Evolutionary conservation across 2,888 invertebrate species (phyloP), one percentile per base, ranked within the genome.

Genomic region (Unio pictorum): DNA sequence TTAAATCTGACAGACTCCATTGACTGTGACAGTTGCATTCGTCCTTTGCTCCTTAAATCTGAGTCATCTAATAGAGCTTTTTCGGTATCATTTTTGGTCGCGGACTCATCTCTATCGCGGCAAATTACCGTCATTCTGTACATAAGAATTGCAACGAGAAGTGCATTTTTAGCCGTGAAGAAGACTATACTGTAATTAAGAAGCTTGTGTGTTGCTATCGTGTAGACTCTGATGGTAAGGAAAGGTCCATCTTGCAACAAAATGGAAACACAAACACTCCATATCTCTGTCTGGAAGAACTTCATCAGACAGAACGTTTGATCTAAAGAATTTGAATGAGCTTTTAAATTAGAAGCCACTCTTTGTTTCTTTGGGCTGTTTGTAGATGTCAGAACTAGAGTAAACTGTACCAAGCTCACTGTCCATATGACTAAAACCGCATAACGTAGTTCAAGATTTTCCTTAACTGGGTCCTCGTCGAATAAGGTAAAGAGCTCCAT

Each of bases 141-240:
- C 18, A 81, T 23, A 4, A 81, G 66, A 20, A 81, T 67, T 71
- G 82, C 71, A n/a, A 81, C 74, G 15, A 84, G 76, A 18, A 83
- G 75, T 6, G 68, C 72, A 72, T 84, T 85, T 73, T 83, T 84
- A 17, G 78, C 80, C 4, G 81, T 86, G 72, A 88, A 88, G 72
- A 88, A 87, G 20, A 86, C 79, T 67, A 86, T 84, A 61, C 84
- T 81, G 68, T 87, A 84, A n/a, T 81, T 85, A 30, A 85, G 72
- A 7, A 87, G 78, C 26, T 93, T 93, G 88, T 95, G 95, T 84
- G 95, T 94, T 4, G 94, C 92, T 74, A 97, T 96, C 59, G 96
- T 94, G 55, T 96, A 92, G 3, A 96, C 92, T 4, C 90, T 85
- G 8, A 84, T 65, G 5, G 71, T 71, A 4, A 82, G 74, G 73